These are phyloP conservation scores for Rhinolophus sinicus DNA, from an alignment of 2,113 vertebrate genomes.

Conservation along the genomic window DNA sequence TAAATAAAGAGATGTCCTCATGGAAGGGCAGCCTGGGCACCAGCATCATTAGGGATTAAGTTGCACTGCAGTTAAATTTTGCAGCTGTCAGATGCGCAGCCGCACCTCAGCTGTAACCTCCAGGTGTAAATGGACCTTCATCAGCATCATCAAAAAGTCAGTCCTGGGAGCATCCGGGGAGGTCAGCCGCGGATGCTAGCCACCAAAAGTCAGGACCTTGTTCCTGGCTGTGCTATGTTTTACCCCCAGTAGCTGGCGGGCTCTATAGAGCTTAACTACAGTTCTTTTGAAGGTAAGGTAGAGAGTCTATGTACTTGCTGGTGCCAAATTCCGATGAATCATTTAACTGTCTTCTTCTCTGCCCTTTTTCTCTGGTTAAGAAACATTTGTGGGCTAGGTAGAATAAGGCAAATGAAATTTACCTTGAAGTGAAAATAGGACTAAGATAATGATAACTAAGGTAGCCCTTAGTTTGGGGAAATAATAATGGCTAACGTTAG, in stretches of 20 bases:
- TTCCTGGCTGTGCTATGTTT: not conserved
- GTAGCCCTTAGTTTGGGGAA: constrained; percentile 27
- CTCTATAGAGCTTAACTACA: not conserved
- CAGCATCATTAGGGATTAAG: constrained; percentile 14
- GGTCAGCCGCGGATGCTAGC: not conserved
- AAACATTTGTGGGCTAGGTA: not conserved
- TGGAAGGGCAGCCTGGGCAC: constrained; percentile 50
- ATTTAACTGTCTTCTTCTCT: not conserved
- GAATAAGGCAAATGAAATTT: constrained; percentile 22
- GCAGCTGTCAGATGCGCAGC: not conserved
- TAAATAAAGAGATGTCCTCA: constrained; percentile 44
- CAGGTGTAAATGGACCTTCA: constrained; percentile 58
- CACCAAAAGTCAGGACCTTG: not conserved
- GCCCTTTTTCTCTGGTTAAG: not conserved
- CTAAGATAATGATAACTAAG: not conserved
- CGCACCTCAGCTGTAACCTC: not conserved
- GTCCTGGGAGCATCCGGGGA: not conserved
- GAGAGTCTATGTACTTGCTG: not conserved
- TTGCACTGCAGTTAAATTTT: constrained; percentile 45
- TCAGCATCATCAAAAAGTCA: constrained; percentile 24
- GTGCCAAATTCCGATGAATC: not conserved
- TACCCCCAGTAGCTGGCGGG: not conserved
- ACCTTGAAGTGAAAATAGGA: not conserved
- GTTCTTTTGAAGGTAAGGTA: not conserved
- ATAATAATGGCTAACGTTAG: not conserved